phyloP scores from a whole-genome alignment of 2,797 vertebrate species.

The Brotula barbata region DNA sequence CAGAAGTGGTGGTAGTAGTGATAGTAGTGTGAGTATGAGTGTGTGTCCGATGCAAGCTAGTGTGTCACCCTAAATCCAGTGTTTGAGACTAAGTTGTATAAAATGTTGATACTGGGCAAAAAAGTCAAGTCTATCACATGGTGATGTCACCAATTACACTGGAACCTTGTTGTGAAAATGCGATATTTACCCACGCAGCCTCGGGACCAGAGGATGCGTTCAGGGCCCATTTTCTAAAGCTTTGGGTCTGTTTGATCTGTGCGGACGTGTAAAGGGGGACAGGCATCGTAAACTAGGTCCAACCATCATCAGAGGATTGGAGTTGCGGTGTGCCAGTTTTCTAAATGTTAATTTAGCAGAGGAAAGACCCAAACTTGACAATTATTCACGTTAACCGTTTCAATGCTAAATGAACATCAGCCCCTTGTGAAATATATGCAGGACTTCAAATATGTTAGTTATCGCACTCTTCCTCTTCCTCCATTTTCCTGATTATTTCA shows the following conservation, averaged over 20 bases:
- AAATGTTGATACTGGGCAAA: neutral
- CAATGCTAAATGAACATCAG: constrained; percentile 2
- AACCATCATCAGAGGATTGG: constrained; percentile 37
- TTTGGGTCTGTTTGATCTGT: neutral
- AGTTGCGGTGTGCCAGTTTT: constrained; percentile 58
- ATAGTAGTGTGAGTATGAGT: too few species aligned
- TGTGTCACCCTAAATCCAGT: too few species aligned
- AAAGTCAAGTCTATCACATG: neutral
- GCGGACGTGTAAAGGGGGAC: constrained; percentile 34
- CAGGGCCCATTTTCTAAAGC: too few species aligned
- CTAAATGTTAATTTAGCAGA: constrained; percentile 52
- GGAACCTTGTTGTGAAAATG: neutral
- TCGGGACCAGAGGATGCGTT: too few species aligned
- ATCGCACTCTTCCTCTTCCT: too few species aligned
- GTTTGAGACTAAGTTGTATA: neutral
- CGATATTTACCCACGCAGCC: too few species aligned
- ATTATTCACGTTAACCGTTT: too few species aligned
- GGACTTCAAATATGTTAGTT: neutral
- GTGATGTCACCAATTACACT: neutral
- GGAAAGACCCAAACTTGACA: constrained; percentile 30
- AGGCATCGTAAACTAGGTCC: constrained; percentile 53
- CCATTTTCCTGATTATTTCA: too few species aligned
- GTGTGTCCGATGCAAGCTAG: too few species aligned
- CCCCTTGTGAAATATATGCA: too few species aligned
- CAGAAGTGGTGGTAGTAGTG: too few species aligned